Conservation (phyloP, 2,113 vertebrate species). For the Psephotus haematonotus region DNA sequence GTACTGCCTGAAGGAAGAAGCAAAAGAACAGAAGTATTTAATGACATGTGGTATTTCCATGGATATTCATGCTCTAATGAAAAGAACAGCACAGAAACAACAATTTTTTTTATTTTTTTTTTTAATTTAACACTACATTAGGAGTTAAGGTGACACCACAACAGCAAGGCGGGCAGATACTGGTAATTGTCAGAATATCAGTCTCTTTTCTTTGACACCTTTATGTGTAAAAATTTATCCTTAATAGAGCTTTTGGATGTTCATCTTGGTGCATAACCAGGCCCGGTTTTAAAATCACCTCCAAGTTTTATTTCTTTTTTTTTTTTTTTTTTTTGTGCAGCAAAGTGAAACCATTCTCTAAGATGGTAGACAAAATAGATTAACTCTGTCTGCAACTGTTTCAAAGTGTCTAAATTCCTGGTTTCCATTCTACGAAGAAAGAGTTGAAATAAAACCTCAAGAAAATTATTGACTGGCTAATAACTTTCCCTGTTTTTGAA, state of each 20-base stretch:
- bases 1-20: constrained; percentile 13
- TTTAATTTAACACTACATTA: background rate
- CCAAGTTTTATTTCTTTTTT: too few relatives aligned
- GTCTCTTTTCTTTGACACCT: fast-evolving
- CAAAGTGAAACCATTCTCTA: background rate
- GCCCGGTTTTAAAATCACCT: background rate
- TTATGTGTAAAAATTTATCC: background rate
- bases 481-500: background rate
- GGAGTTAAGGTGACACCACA: background rate
- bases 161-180: background rate
- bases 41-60: background rate
- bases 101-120: too few relatives aligned
- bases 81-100: background rate
- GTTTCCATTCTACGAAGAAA: background rate
- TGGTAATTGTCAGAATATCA: background rate
- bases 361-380: background rate
- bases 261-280: background rate
- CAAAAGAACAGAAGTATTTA: constrained; percentile 2
- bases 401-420: background rate
- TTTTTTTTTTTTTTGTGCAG: background rate
- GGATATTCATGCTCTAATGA: background rate
- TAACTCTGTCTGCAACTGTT: background rate
- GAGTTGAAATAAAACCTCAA: background rate
- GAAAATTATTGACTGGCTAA: background rate
- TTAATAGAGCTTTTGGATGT: background rate